Percentiles rank a stretch among this genome's conserved stretches.
These are phyloP conservation scores for Pygoscelis antarcticus DNA, from an alignment of 2,113 vertebrate species.

Conservation along the genomic window DNA sequence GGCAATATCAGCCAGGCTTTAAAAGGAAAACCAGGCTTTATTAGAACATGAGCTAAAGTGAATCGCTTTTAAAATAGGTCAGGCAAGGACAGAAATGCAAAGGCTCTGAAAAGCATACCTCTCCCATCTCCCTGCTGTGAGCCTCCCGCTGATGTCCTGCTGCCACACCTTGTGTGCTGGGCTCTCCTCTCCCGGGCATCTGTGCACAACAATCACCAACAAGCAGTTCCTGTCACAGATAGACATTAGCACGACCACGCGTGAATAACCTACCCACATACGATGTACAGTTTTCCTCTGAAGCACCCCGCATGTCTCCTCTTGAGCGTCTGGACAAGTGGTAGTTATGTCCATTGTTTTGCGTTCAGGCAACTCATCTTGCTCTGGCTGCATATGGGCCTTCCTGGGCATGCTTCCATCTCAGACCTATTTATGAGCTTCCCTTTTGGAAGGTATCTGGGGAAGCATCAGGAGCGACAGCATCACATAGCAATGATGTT, in stretches of 20 bases:
- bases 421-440: not conserved
- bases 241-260: not conserved
- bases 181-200: not conserved
- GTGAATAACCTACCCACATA: fast-evolving
- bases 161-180: fast-evolving
- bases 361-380: not conserved
- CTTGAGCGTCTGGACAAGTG: not conserved
- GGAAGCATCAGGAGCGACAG: not conserved
- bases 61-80: not conserved
- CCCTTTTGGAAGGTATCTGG: not conserved
- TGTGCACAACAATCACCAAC: fast-evolving
- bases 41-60: not conserved
- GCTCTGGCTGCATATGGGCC: fast-evolving
- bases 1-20: not conserved
- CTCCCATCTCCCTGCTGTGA: not conserved
- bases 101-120: not conserved
- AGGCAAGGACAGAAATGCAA: not conserved
- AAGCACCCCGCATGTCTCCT: fast-evolving
- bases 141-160: not conserved
- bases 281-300: fast-evolving
- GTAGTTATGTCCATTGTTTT: not conserved
- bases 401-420: not conserved
- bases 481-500: not conserved
- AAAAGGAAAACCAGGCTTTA: not conserved
- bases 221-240: not conserved